A percentile compares a stretch with the other conserved stretches of the same genome.
phyloP scores from a whole-genome alignment of 2,113 vertebrate genomes.

The Serinus canaria region DNA sequence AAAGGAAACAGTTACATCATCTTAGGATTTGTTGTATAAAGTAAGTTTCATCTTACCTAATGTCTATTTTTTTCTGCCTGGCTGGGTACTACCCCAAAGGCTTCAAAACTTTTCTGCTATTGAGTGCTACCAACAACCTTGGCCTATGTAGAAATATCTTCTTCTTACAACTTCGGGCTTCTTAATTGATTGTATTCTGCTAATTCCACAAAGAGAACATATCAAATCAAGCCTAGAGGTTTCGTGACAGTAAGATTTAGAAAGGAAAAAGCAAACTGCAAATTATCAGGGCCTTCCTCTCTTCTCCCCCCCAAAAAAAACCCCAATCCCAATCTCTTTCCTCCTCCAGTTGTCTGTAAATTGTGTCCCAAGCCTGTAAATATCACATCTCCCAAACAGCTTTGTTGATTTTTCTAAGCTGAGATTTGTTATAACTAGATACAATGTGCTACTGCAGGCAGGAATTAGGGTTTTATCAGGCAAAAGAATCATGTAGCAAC shows the following conservation, averaged over 20 bases:
- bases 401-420: neutral
- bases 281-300: neutral
- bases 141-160: neutral
- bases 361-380: neutral
- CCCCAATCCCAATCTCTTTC: neutral
- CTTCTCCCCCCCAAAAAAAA: neutral
- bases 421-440: neutral
- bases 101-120: neutral
- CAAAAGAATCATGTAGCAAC: neutral
- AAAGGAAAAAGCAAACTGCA: neutral
- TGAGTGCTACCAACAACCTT: neutral
- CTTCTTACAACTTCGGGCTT: neutral
- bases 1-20: slow-evolving; percentile 48
- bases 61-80: neutral
- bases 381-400: neutral
- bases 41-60: slow-evolving; percentile 34
- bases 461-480: neutral
- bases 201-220: neutral
- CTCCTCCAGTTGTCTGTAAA: neutral
- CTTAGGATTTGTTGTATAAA: slow-evolving; percentile 40
- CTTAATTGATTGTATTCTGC: neutral
- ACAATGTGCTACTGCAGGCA: neutral
- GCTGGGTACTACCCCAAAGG: neutral
- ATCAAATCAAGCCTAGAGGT: neutral
- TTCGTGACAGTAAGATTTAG: neutral